Evolutionary conservation across 2,797 vertebrate genomes (phyloP), one percentile per base, ranked within the genome.

Genomic region (Macrochelys suwanniensis): DNA sequence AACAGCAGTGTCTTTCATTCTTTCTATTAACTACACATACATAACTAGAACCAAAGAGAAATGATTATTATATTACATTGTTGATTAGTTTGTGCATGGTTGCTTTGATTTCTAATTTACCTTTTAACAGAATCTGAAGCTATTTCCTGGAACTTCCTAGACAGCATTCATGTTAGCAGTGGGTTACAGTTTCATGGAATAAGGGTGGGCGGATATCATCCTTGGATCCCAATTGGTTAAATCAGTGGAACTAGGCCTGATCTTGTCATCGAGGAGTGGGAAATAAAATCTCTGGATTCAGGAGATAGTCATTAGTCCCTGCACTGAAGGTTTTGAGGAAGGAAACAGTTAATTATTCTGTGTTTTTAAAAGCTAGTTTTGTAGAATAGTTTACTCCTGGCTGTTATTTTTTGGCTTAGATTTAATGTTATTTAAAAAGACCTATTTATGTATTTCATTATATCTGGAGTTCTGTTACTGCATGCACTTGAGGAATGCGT

Each of bases 31-130:
- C 83, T 88, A 17, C 87, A 95, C n/a, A 96, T 94, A 87, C 81
- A 94, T 71, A 95, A 89, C 85, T 92, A 11, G 95, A 57, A 83
- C 31, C 85, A 92, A 77, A 92, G 74, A 90, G 50, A 94, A 96
- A 95, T 96, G 85, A 92, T 96, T 96, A 94, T 92, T 90, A 87
- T 92, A 85, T 94, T 95, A 89, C 3, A 85, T 93, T 96, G 10
- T 93, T 96, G 53, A 94, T 95, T 96, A 77, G 50, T 88, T 94
- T 95, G 95, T 92, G 85, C 79, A 86, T 93, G 79, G n/a, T 42
- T 71, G 88, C 92, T 96, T 87, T 90, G 88, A 37, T 81, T 94
- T 83, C 59, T 84, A 96, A 93, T 96, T 92, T 92, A 85, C 47
- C 50, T 94, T 96, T 86, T 94, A 94, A 94, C 71, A 88, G 90